Base-by-base conservation (phyloP, 2,888 invertebrate genomes). In the Mantis religiosa region DNA sequence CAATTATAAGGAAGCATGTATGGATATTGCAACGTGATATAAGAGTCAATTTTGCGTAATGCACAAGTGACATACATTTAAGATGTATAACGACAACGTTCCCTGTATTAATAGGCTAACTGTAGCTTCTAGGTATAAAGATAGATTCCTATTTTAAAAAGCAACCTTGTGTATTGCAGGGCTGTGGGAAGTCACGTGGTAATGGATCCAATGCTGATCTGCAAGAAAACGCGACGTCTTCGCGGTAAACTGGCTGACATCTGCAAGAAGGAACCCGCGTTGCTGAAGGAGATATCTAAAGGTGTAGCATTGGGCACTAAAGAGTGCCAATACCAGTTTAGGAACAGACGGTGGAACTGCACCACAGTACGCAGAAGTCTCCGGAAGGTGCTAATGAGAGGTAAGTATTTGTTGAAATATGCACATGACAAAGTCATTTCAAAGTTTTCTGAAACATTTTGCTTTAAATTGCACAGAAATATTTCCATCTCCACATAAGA, bases 241-340 rank as follows among this genome's bases (percentile, higher is more conserved):
- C 95, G 96, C 91, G 96, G 97, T 90, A 96, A 97, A 92, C 94
- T 97, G 92, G 96, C 96, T 47, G 96, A 97, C 92, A 96, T 97
- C 92, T 98, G 98, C 94, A 95, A 96, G 91, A 97, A 97, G 93
- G 98, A 98, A 93, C 96, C 96, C 87, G 95, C 95, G 91, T 95
- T 98, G 88, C 94, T 98, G 91, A 95, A 96, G 92, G 97, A 98
- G 93, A 97, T 98, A 92, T 95, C 96, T 89, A 95, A 96, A 92
- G 98, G 98, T 30, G 97, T 98, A 90, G 95, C 96, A 91, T 94
- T 97, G 90, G 98, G 97, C 41, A 97, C 97, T 91, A 95, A 95
- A 91, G 98, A 98, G 95, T 98, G 98, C 93, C 97, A 97, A 91
- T 95, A 96, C 93, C 98, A 98, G 94, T 98, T 98, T 93, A 95